Evolutionary conservation across 37 sponge, comb jelly and placozoan genomes (phyloP).

Genomic region (Eunapius fragilis): DNA sequence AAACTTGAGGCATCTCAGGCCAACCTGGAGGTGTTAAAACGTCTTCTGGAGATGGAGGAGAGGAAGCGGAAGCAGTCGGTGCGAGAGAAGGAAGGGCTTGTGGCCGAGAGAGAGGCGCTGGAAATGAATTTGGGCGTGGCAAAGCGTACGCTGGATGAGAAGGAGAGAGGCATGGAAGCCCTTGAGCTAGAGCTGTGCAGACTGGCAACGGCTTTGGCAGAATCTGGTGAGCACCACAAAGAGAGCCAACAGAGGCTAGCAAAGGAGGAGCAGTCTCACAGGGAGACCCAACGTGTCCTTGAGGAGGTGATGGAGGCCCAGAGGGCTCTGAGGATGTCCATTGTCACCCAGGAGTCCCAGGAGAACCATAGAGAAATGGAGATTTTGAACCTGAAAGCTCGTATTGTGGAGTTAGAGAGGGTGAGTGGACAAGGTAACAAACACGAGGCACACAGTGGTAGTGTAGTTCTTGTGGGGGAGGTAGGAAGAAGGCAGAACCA

Average conservation of each 20-base stretch:
- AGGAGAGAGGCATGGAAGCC: not conserved
- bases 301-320: constrained; percentile 54
- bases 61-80: constrained; percentile 6
- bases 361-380: constrained; percentile 65
- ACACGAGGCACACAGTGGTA: too few relatives aligned
- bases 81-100: not conserved
- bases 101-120: constrained; percentile 5
- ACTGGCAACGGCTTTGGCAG: not conserved
- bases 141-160: constrained; percentile 13
- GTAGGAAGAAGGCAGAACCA: too few relatives aligned
- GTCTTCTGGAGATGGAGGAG: too few relatives aligned
- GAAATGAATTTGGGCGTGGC: constrained; percentile 15
- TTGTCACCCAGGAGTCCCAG: constrained; percentile 38
- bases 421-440: too few relatives aligned
- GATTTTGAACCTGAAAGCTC: constrained; percentile 34
- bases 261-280: constrained; percentile 16
- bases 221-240: not conserved
- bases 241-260: not conserved
- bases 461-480: too few relatives aligned
- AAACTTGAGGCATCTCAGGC: not conserved
- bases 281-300: constrained; percentile 26
- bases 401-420: constrained; percentile 20
- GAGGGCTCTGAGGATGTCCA: constrained; percentile 45
- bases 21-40: not conserved
- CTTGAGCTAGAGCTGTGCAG: not conserved